These are phyloP conservation scores for Mamestra brassicae DNA, from an alignment of 2,888 invertebrate genomes.

Conservation along the genomic window DNA sequence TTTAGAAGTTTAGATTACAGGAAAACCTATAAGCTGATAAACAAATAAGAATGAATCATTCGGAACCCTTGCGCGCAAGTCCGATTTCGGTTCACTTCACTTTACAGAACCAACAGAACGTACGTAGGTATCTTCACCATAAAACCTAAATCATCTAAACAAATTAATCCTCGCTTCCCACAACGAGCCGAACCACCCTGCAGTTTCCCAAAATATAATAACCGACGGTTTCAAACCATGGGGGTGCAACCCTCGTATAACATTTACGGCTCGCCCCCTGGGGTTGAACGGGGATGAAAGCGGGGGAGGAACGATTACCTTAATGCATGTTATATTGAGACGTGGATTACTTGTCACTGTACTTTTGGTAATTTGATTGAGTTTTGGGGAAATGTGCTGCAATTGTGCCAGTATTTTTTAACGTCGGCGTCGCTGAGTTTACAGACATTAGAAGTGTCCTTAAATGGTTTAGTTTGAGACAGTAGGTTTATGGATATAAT, in stretches of 20 bases:
- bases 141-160: constrained; percentile 23
- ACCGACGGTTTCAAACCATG: constrained; percentile 40
- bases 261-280: constrained; percentile 51
- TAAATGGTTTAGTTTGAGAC: no score
- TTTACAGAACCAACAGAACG: no score
- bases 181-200: constrained; percentile 24
- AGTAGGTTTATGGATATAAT: no score
- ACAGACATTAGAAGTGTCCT: no score
- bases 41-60: no score
- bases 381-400: constrained; percentile 18
- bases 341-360: constrained; percentile 48
- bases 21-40: no score
- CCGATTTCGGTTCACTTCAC: no score
- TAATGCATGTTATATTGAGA: constrained; percentile 78
- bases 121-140: neutral
- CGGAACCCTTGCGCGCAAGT: no score
- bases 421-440: no score
- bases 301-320: constrained; percentile 72
- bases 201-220: constrained; percentile 54
- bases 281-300: constrained; percentile 42
- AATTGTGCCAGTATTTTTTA: neutral
- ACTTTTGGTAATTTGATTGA: constrained; percentile 45
- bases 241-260: constrained; percentile 59
- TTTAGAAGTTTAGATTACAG: no score
- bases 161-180: constrained; percentile 38